A percentile compares a stretch with the other conserved stretches of the same genome.
Evolutionary conservation across 2,113 vertebrate species (phyloP).

Genomic region (Galbula dea): DNA sequence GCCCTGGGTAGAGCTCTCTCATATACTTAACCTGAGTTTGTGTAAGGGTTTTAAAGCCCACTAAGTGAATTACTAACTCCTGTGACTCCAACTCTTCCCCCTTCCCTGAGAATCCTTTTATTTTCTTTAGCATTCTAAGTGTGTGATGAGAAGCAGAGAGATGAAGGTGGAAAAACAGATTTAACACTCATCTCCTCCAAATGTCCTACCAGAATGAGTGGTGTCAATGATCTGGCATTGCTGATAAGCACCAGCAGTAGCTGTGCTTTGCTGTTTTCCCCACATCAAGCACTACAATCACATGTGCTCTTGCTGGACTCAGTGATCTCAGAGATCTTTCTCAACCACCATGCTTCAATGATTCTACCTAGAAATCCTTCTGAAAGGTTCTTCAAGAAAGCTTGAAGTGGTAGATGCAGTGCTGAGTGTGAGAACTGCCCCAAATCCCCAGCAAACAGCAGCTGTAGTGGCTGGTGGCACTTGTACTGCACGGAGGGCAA

Average conservation of each 20-base stretch:
- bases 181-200: not conserved
- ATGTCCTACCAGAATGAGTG: not conserved
- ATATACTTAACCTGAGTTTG: not conserved
- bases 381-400: not conserved
- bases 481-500: not conserved
- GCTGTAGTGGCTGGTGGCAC: accelerated
- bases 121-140: not conserved
- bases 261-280: not conserved
- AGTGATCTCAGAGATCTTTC: too few relatives aligned
- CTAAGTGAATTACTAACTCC: not conserved
- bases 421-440: accelerated
- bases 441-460: accelerated
- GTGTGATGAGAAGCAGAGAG: not conserved
- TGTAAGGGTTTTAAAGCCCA: not conserved
- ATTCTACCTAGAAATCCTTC: too few relatives aligned
- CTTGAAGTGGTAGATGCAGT: not conserved
- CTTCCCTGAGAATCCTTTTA: not conserved
- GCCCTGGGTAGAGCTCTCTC: not conserved
- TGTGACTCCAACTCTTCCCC: not conserved
- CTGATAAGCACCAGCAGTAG: not conserved
- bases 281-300: not conserved
- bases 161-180: not conserved
- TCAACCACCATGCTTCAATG: too few relatives aligned
- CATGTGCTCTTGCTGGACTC: not conserved
- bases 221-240: too few relatives aligned